A percentile compares a stretch with the other conserved stretches of the same genome.
These are phyloP conservation scores for Julus scanicus DNA, from an alignment of 2,888 invertebrate species.

Conservation along the genomic window DNA sequence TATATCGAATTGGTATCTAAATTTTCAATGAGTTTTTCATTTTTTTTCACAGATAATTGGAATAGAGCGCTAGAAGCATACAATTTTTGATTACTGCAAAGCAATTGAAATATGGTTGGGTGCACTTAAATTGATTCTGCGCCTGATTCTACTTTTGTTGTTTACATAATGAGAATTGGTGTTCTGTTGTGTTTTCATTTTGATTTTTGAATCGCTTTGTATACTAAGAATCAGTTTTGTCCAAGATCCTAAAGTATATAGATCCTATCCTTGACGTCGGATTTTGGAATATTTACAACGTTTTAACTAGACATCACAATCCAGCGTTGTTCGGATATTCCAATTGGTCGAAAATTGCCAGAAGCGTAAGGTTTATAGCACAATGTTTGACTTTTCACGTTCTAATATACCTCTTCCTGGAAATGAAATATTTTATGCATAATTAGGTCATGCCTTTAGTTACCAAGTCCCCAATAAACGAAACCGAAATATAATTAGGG, in stretches of 20 bases:
- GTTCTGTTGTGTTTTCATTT: neutral
- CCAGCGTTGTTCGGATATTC: too few relatives aligned
- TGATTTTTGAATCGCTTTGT: neutral
- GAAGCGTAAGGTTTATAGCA: neutral
- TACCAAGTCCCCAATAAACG: neutral
- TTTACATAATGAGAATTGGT: neutral
- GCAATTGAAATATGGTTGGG: constrained; percentile 3
- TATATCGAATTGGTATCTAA: too few relatives aligned
- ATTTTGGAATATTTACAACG: too few relatives aligned
- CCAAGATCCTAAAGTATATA: too few relatives aligned
- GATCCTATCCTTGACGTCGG: too few relatives aligned
- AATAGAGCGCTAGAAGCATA: neutral
- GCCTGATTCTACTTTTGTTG: neutral
- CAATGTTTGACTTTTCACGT: neutral
- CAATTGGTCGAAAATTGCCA: neutral
- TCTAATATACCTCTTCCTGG: neutral
- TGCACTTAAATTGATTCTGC: constrained; percentile 14
- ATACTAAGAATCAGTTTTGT: too few relatives aligned
- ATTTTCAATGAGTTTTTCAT: neutral
- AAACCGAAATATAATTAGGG: constrained; percentile 22
- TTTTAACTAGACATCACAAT: too few relatives aligned
- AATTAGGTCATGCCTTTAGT: constrained; percentile 12
- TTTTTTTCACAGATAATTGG: neutral
- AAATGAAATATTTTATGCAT: neutral
- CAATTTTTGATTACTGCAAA: constrained; percentile 40